These are phyloP conservation scores for Tetramorium alpestre DNA, from an alignment of 1,140 invertebrate species.

Conservation along the genomic window DNA sequence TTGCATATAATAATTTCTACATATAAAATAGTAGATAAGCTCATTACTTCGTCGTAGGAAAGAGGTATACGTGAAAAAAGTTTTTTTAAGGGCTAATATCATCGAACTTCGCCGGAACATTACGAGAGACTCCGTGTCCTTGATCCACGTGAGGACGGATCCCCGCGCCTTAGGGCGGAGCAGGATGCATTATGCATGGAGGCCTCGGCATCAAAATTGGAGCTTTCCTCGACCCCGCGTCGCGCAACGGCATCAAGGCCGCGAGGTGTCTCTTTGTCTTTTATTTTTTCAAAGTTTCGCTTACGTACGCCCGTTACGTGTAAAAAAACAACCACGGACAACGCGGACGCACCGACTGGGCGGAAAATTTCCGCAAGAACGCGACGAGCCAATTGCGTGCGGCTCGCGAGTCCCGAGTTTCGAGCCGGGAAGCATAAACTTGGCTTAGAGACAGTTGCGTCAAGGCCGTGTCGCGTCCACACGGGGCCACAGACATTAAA, in stretches of 20 bases:
- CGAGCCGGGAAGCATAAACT: conserved; percentile 81
- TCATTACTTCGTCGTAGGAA: not conserved
- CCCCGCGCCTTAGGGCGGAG: conserved; percentile 16
- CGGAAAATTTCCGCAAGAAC: conserved; percentile 1
- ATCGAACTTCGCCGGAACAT: not conserved
- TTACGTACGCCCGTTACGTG: not conserved
- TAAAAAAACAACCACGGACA: not conserved
- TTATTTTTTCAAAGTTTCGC: not conserved
- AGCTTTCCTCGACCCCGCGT: conserved; percentile 11
- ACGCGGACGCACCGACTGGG: conserved; percentile 16
- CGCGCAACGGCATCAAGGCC: not conserved
- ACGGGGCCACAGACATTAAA: not conserved
- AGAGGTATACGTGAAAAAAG: not conserved
- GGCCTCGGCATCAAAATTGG: conserved; percentile 32
- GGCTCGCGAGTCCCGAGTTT: conserved; percentile 51
- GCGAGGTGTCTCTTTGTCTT: not conserved
- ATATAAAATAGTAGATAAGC: not conserved
- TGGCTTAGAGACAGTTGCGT: conserved; percentile 84
- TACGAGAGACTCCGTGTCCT: conserved; percentile 24
- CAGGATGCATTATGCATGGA: conserved; percentile 37
- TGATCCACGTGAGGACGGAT: conserved; percentile 19
- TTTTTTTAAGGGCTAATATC: not conserved
- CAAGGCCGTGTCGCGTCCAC: conserved; percentile 77
- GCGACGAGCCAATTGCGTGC: conserved; percentile 53
- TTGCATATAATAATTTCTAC: no score